Base-by-base conservation (phyloP, 1,140 invertebrate genomes). In the Chrysomallon squamiferum region DNA sequence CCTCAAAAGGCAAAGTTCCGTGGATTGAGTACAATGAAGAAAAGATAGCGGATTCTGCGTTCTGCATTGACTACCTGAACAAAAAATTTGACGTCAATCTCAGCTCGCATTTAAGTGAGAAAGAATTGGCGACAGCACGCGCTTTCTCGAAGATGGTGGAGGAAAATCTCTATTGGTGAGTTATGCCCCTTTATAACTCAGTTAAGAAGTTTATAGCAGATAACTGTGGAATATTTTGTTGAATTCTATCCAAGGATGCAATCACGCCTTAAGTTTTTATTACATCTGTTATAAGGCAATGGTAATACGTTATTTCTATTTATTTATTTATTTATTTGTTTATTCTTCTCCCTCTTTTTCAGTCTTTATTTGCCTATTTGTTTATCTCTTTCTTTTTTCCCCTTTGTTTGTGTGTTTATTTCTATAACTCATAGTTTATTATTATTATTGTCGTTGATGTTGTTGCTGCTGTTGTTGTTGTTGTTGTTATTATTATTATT, bases 1-100 rank as follows among this genome's bases (percentile, higher is more conserved):
- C 68, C 1, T 62, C 68, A 3, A 79, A 81, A 65, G 76, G 76
- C 0, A 79, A 81, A 59, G 64, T 67, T 2, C 87, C 87, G 0
- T 87, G 86, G 86, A 86, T 87, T 25, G 80, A 83, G 13, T 76
- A 83, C 62, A 86, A 87, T 69, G 85, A 81, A 4, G 64, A 80
- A 22, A 69, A 81, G 30, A 60, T 87, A 4, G 76, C 76, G 3
- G 87, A 87, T 62, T 85, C 85, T 1, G 76, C 84, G 33, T 71
- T 86, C 33, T 75, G 76, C 45, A 76, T 87, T 3, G 73, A 84
- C 45, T 84, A 76, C 67, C 68, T 86, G 7, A 78, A 77, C 59
- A 56, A 72, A 27, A 64, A 78, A 22, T 75, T 82, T n/a, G 57
- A 68, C 22, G 56, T 78, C 29, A 67, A 84, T 59, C 64, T 79